A percentile compares a stretch with the other conserved stretches of the same genome.
Conservation (phyloP, 2,113 vertebrate genomes). For the Ifrita kowaldi region DNA sequence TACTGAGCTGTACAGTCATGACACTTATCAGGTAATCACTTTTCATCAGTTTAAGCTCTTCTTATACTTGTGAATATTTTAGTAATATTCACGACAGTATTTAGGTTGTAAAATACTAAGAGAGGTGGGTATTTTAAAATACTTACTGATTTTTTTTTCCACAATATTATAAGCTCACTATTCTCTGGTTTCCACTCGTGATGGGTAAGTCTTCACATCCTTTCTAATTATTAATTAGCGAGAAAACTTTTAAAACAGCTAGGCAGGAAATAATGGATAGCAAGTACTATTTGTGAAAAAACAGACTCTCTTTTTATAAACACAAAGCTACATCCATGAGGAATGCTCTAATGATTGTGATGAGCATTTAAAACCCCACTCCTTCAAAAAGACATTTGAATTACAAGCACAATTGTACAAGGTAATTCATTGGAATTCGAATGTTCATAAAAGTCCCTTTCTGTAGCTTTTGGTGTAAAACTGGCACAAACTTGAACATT, state of each 20-base stretch:
- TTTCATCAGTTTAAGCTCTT: not conserved
- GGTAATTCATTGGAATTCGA: not conserved
- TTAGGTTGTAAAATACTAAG: not conserved
- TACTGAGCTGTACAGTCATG: not conserved
- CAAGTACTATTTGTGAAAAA: not conserved
- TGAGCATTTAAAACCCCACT: not conserved
- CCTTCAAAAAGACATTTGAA: not conserved
- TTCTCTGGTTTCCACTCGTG: not conserved
- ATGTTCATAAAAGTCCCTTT: not conserved
- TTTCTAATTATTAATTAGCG: not conserved
- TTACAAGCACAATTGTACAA: not conserved
- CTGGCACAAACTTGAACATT: not conserved
- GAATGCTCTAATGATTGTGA: not conserved
- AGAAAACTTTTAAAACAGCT: not conserved
- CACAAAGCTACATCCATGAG: not conserved
- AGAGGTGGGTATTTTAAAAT: not conserved
- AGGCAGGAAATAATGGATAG: not conserved
- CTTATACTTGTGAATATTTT: not conserved
- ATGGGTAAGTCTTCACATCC: not conserved
- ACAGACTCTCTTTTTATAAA: not conserved
- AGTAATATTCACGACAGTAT: not conserved
- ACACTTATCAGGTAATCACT: not conserved
- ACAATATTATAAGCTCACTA: not conserved
- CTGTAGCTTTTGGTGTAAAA: not conserved
- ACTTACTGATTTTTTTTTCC: not conserved